Evolutionary conservation across 2,888 invertebrate species (phyloP).

Genomic region (Uropetala carovei): DNA sequence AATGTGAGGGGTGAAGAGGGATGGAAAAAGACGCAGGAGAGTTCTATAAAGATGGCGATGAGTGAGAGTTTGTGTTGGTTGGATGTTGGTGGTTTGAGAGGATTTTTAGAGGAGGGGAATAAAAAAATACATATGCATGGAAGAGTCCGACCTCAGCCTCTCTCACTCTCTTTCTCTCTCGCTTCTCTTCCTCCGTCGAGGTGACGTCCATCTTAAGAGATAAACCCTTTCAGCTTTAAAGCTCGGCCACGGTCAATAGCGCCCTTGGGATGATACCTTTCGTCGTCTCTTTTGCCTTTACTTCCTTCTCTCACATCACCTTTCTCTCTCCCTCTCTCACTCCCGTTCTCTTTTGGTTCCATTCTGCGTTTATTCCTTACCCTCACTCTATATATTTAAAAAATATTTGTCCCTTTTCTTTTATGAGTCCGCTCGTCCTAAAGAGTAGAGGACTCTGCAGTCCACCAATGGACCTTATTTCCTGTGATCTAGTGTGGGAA

Average conservation of each 20-base stretch:
- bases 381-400: too few species aligned
- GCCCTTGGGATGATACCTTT: not conserved
- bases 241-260: not conserved
- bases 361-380: too few species aligned
- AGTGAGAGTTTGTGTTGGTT: too few species aligned
- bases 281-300: not conserved
- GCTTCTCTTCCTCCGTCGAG: not conserved
- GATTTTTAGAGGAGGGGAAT: not conserved
- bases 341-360: not conserved
- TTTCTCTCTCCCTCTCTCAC: not conserved
- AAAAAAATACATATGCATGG: not conserved
- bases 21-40: not conserved
- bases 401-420: too few species aligned
- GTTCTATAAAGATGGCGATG: not conserved
- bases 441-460: too few species aligned
- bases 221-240: not conserved
- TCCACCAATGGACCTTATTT: too few species aligned
- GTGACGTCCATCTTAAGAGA: constrained; percentile 1
- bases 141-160: not conserved
- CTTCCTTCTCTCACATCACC: not conserved
- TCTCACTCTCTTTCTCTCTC: not conserved
- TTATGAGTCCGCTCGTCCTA: too few species aligned
- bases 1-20: not conserved
- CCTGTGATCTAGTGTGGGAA: too few species aligned
- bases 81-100: not conserved